Base-by-base conservation (phyloP, 1,140 invertebrate genomes). In the Tachypleus tridentatus region DNA sequence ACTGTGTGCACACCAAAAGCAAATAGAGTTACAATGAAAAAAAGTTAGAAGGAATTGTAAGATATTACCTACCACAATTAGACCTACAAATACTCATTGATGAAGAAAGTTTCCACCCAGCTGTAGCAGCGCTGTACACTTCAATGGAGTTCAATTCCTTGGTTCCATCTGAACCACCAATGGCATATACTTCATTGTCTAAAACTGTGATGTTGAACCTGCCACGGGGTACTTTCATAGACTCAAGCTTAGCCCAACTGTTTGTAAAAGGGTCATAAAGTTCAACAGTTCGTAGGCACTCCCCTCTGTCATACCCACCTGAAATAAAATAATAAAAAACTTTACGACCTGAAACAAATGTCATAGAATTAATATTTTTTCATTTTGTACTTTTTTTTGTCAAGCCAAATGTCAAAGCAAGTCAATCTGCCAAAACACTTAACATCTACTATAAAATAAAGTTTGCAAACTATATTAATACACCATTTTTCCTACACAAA, bases 301-400 rank as follows among this genome's bases (percentile, higher is more conserved):
- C 88, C 11, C 85, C 87, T 57, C 90, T 80, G 75, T 93, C 88
- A 76, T 93, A 93, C 5, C 91, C 90, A 75, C 88, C 87, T 85
- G 74, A 71, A 29, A 29, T 29, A 29, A 29, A 29, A 29, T 59
- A 47, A 10, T n/a, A 47, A 54, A 8, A 54, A 8, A n/a, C n/a
- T 54, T 54, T 29, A 29, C 29, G 2, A 1, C 29, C 29, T 29
- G 29, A 29, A 29, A 29, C 29, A 29, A 29, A 29, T 29, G 29
- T 29, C 29, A 29, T 29, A 29, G 29, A 29, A 29, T 1, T 29
- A 29, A 29, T 29, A 29, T 29, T 29, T 29, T 29, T 29, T 29
- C 29, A 29, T 29, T 29, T 29, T 29, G 29, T 29, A 29, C 29
- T 29, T 29, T 29, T 29, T 29, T 29, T 29, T 29, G 29, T 29